Percentiles rank a stretch among this genome's conserved stretches.
phyloP scores from a whole-genome alignment of 2,888 invertebrate genomes.

The Theretra japonica region DNA sequence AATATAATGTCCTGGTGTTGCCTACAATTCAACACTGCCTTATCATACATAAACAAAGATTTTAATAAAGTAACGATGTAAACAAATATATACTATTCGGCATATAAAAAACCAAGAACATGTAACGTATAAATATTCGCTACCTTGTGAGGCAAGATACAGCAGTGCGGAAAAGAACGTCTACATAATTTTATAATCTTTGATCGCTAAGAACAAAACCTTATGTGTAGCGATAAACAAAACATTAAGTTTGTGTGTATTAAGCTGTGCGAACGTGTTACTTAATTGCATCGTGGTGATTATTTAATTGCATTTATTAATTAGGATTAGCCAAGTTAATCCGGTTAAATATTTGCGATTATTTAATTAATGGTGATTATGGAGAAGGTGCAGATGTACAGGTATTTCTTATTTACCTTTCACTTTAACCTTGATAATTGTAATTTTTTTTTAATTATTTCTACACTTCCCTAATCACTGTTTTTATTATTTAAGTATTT shows the following conservation, averaged over 20 bases:
- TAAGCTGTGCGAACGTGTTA: constrained; percentile 6
- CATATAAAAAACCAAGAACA: not conserved
- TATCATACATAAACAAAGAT: too few species aligned
- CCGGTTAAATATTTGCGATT: not conserved
- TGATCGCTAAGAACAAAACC: constrained; percentile 5
- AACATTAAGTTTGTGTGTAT: constrained; percentile 16
- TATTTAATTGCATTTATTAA: not conserved
- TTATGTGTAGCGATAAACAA: constrained; percentile 14
- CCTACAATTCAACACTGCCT: too few species aligned
- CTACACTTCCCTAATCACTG: too few species aligned
- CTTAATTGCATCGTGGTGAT: not conserved
- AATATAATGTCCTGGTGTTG: too few species aligned
- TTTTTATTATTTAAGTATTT: too few species aligned
- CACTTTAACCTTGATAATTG: not conserved
- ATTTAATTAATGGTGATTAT: not conserved
- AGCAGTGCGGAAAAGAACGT: too few species aligned
- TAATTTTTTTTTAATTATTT: not conserved
- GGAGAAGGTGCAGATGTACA: not conserved
- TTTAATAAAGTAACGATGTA: too few species aligned
- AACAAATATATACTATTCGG: too few species aligned
- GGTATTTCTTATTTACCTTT: not conserved
- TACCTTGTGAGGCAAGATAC: not conserved
- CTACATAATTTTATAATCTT: constrained; percentile 14
- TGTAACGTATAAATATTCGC: not conserved
- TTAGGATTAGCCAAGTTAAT: not conserved